Evolutionary conservation across 92 coral and sea anemone species (phyloP).

Genomic region (Anthopleura xanthogrammica): DNA sequence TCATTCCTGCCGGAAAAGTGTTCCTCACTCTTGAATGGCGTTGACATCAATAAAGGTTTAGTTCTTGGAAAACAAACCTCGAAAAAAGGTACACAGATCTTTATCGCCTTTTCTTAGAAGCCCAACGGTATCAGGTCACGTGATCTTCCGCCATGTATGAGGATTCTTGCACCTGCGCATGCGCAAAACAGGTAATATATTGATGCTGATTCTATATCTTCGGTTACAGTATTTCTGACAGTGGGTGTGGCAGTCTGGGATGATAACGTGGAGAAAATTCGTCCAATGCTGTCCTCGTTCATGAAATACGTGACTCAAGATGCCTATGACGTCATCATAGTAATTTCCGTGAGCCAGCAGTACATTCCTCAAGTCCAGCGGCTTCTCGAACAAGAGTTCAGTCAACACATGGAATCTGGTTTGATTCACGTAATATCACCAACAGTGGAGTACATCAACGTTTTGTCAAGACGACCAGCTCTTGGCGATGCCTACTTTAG

Average conservation of each 20-base stretch:
- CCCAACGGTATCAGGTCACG: too few relatives aligned
- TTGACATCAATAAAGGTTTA: conserved; percentile 21
- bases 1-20: conserved; percentile 32
- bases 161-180: not conserved
- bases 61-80: conserved; percentile 23
- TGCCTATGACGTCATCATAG: conserved; percentile 20
- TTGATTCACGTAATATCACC: conserved; percentile 32
- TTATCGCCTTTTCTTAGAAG: too few relatives aligned
- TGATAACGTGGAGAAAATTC: conserved; percentile 23
- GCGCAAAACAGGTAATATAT: not conserved
- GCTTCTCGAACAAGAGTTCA: conserved; percentile 13
- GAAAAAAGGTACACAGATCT: conserved; percentile 19
- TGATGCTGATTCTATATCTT: not conserved
- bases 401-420: conserved; percentile 22
- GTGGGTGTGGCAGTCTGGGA: conserved; percentile 36
- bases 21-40: conserved; percentile 18
- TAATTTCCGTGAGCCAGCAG: conserved; percentile 24
- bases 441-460: conserved; percentile 17
- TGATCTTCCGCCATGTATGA: not conserved
- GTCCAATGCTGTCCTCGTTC: conserved; percentile 19
- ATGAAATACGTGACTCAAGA: conserved; percentile 38
- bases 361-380: not conserved
- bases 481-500: conserved; percentile 7
- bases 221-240: conserved; percentile 28
- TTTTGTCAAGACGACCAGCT: conserved; percentile 9